Evolutionary conservation across 2,888 invertebrate genomes (phyloP), one percentile per base, ranked within the genome.

Genomic region (Atrina japonica): DNA sequence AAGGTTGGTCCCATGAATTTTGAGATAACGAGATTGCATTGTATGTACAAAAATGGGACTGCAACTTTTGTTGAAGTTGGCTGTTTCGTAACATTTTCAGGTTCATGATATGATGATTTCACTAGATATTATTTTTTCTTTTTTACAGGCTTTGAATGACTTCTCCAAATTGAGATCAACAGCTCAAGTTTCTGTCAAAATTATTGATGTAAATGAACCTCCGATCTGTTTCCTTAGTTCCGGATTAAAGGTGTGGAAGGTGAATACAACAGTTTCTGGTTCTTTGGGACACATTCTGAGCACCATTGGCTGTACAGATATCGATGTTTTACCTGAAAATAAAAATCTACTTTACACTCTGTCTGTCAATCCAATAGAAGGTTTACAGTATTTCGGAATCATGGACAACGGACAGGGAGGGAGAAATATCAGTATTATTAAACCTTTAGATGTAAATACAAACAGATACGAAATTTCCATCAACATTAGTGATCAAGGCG

Each of bases 241-340:
- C 40, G 52, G 41, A 14, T 5, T n/a, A 14, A 30, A 40, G 2
- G 40, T 52, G 9, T 47, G 27, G 25, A 1, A 21, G 35, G 40
- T 35, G 30, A 27, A 16, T 16, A 9, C 40, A 14, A 47, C 11
- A 11, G 66, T 67, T 2, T 43, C 41, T 18, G 27, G 25, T 58
- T 11, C 60, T n/a, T 21, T 67, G 7, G 50, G 30, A 25, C 45
- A 52, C 3, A 9, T 52, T 3, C 16, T 67, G 11, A 30, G 41
- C 40, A 40, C 59, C 18, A 40, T 67, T 7, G 40, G 40, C 14
- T 67, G 66, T 59, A 27, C 27, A 21, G 66, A 67, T 25, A 9
- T 27, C 49, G 66, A 67, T 43, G 30, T 67, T 18, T 50, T 23
- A 27, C 14, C 40, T 21, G 25, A 41, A 50, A 67, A 67, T 23